phyloP scores from a whole-genome alignment of 2,797 vertebrate genomes.

The Pseudochirops corinnae region DNA sequence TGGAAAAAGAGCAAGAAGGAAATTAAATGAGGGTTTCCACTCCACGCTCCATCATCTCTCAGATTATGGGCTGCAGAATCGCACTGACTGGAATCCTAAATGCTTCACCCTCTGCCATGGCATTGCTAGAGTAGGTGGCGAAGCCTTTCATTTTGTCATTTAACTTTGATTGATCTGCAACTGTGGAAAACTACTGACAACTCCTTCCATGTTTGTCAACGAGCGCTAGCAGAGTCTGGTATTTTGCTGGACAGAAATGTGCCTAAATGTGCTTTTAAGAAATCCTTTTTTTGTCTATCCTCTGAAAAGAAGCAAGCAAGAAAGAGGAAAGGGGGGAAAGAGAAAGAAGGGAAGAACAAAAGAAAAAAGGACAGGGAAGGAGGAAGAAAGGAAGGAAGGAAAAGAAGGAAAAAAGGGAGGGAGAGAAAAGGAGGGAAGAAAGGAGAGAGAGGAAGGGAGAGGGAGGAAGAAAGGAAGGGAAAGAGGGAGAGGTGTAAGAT shows the following conservation, averaged over 20 bases:
- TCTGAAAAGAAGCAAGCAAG: neutral
- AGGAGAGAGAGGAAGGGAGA: too few relatives aligned
- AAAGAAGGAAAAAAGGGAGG: neutral
- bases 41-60: slow-evolving; percentile 32
- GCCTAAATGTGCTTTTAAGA: neutral
- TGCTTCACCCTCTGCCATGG: slow-evolving; percentile 42
- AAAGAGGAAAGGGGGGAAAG: neutral
- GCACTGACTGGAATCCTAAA: slow-evolving; percentile 41
- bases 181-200: neutral
- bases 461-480: neutral
- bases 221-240: neutral
- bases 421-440: neutral
- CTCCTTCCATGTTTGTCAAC: neutral
- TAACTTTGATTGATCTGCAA: neutral
- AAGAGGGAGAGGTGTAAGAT: neutral
- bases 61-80: slow-evolving; percentile 36
- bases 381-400: neutral
- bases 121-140: neutral
- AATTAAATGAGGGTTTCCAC: slow-evolving; percentile 56
- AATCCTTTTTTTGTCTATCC: neutral
- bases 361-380: neutral
- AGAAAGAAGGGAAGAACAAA: neutral
- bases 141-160: neutral
- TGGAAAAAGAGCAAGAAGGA: slow-evolving; percentile 20
- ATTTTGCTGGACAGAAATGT: neutral